Evolutionary conservation across 2,888 invertebrate species (phyloP).

Genomic region (Trichacis sp.): DNA sequence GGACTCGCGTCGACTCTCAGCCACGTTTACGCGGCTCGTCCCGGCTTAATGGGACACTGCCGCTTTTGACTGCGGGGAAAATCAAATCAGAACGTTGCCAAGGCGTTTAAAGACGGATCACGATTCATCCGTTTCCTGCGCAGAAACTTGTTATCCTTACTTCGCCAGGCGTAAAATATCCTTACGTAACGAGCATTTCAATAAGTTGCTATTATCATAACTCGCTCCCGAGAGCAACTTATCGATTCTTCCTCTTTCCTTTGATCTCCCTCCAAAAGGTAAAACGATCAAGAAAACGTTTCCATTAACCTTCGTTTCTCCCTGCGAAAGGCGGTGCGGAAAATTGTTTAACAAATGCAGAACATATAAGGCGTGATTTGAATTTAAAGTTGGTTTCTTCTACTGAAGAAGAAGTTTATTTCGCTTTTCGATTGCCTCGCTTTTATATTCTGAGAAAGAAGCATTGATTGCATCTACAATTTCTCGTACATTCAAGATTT

Average conservation of each 20-base stretch:
- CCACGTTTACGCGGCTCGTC: constrained; percentile 32
- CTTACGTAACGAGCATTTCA: constrained; percentile 12
- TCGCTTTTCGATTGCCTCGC: too few species aligned
- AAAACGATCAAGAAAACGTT: neutral
- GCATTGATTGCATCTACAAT: too few species aligned
- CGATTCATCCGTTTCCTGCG: constrained; percentile 29
- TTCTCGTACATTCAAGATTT: too few species aligned
- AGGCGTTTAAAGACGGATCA: constrained; percentile 38
- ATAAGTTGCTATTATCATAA: constrained; percentile 1
- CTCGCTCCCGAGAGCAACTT: neutral
- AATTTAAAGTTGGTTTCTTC: neutral
- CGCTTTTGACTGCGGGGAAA: constrained; percentile 30
- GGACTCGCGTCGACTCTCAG: constrained; percentile 44
- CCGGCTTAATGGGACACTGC: constrained; percentile 27
- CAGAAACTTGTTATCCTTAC: constrained; percentile 29
- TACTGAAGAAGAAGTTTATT: too few species aligned
- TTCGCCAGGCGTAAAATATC: constrained; percentile 23
- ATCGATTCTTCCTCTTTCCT: neutral
- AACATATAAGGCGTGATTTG: neutral
- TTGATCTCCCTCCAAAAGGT: neutral
- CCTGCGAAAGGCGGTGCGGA: too few species aligned
- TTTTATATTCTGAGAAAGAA: too few species aligned
- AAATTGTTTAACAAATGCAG: too few species aligned
- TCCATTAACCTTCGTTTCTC: neutral
- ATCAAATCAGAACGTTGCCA: constrained; percentile 38